These are phyloP conservation scores for Nestor notabilis DNA, from an alignment of 2,113 vertebrate genomes.

Conservation along the genomic window DNA sequence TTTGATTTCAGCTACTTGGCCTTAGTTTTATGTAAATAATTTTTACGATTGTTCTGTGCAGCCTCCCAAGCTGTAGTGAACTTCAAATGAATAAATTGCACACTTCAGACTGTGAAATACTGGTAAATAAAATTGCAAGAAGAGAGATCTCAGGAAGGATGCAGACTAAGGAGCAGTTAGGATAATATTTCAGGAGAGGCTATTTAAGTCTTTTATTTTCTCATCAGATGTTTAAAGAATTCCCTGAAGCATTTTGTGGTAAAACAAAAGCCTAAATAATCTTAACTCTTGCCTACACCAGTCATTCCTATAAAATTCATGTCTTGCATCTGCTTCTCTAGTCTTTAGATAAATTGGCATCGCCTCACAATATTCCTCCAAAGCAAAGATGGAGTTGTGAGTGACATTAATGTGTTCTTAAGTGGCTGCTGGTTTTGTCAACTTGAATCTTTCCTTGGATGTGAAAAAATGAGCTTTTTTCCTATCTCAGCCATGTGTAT, in stretches of 20 bases:
- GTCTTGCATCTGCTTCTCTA: background rate
- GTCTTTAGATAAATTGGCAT: background rate
- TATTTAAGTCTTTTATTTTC: background rate
- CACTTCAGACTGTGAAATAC: background rate
- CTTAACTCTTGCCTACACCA: background rate
- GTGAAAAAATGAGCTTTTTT: background rate
- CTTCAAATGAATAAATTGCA: background rate
- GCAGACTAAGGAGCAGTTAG: background rate
- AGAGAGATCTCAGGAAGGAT: background rate
- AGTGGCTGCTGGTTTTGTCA: background rate
- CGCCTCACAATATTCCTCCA: background rate
- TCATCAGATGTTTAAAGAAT: background rate
- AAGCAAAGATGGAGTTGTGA: background rate
- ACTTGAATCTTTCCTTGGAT: background rate
- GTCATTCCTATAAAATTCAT: background rate
- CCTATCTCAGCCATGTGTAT: fast-evolving
- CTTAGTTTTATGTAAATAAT: background rate
- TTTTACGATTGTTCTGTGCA: background rate
- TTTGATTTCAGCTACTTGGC: background rate
- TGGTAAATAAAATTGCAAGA: background rate
- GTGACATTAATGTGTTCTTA: fast-evolving
- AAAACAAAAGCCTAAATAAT: background rate
- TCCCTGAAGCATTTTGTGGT: background rate
- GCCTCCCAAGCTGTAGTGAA: background rate
- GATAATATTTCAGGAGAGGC: background rate